Percentiles rank a stretch among this genome's conserved stretches.
These are phyloP conservation scores for Cardiocondyla obscurior DNA, from an alignment of 1,140 invertebrate genomes.

Conservation along the genomic window DNA sequence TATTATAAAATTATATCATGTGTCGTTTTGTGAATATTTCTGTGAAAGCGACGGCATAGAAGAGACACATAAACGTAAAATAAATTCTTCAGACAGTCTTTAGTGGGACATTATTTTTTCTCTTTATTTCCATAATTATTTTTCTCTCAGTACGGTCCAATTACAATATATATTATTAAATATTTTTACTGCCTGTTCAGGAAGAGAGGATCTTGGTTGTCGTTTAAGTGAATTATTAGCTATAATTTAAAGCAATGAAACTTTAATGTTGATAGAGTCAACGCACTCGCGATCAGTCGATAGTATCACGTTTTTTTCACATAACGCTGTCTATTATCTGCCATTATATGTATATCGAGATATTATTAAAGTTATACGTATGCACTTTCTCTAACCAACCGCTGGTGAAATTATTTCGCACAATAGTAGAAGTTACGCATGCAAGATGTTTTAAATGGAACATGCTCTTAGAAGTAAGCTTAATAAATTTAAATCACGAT, in stretches of 20 bases:
- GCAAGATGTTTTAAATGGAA: too few species aligned
- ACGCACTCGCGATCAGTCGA: neutral
- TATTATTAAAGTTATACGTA: too few species aligned
- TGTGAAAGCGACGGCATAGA: neutral
- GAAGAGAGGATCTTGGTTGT: neutral
- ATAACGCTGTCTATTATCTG: neutral
- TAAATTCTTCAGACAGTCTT: neutral
- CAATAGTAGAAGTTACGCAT: too few species aligned
- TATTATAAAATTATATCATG: slow-evolving; percentile 10
- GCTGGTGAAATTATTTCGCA: too few species aligned
- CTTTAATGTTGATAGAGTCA: slow-evolving; percentile 2
- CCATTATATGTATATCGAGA: too few species aligned
- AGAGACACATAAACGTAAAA: neutral
- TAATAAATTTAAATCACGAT: neutral
- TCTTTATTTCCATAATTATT: neutral
- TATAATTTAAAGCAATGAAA: neutral
- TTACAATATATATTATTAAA: neutral
- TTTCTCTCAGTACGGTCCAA: neutral
- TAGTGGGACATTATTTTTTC: neutral
- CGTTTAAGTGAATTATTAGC: neutral
- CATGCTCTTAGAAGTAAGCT: too few species aligned
- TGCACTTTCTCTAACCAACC: too few species aligned
- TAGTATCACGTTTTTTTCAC: neutral
- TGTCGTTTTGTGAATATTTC: neutral
- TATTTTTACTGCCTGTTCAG: neutral